Evolutionary conservation across 2,888 invertebrate species (phyloP), one percentile per base, ranked within the genome.

Genomic region (Andricus quercusramuli): DNA sequence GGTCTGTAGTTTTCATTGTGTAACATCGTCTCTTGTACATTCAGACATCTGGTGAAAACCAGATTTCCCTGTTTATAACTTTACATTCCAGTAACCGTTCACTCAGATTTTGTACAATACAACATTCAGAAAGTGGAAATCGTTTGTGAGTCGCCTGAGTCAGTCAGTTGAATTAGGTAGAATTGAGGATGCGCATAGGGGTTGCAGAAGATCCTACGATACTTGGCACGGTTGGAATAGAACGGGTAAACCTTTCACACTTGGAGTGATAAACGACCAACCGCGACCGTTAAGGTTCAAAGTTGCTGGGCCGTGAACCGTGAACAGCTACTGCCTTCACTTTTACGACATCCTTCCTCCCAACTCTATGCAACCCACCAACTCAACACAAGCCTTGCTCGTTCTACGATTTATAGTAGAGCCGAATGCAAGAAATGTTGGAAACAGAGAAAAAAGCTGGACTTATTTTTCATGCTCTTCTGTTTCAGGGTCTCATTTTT

Each of bases 211-310:
- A 29, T 25, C 68, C 25, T 65, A 25, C 47, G 25, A 25, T 68
- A 47, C 68, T 68, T 68, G 68, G 68, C 68, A 25, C 47, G 13
- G 17, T 47, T 41, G 68, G 29, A 68, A 68, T 68, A 68, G 44
- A 68, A 47, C 20, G 68, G 68, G 78, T 74, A 77, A 87, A 85
- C 85, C 86, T 86, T 89, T 90, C 84, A 86, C 88, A 88, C 88
- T 88, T 85, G 84, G 82, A 86, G 85, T 90, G 89, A 90, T 88
- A 90, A 90, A 90, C 88, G 85, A 86, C 85, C 82, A 82, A 86
- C 85, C 84, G 82, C 83, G 66, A 67, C 81, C 80, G 79, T 80
- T 79, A 83, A 80, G 83, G 84, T 85, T 87, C 85, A 86, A 88
- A 88, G 87, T 86, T 85, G 82, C 80, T 80, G 83, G 81, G 78